Evolutionary conservation across 2,888 invertebrate genomes (phyloP).

Genomic region (Eumacrocentrus americanus): DNA sequence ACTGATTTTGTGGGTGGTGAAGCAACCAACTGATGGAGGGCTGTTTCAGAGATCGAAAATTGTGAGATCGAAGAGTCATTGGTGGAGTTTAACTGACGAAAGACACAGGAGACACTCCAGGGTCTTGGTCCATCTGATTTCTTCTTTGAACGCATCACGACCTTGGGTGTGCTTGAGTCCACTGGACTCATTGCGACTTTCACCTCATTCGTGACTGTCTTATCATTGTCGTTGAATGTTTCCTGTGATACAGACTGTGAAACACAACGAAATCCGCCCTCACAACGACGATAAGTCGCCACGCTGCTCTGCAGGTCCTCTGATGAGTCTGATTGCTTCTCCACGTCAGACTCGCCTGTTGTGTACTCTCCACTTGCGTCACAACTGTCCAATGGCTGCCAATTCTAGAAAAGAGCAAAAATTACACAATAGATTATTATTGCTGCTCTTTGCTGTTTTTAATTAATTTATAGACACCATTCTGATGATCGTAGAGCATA

Average conservation of each 20-base stretch:
- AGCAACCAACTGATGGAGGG: slow-evolving; percentile 73
- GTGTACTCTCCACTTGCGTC: slow-evolving; percentile 92
- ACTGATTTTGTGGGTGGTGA: slow-evolving; percentile 58
- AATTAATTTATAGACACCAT: no score
- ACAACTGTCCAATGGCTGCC: slow-evolving; percentile 75
- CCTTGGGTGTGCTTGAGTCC: slow-evolving; percentile 61
- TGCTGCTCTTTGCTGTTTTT: no score
- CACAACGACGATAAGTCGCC: slow-evolving; percentile 66
- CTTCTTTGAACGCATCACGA: slow-evolving; percentile 71
- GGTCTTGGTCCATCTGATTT: slow-evolving; percentile 69
- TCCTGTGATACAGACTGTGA: slow-evolving; percentile 58
- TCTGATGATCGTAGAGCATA: no score
- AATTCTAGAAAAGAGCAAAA: slow-evolving; percentile 38
- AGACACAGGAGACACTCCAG: slow-evolving; percentile 88
- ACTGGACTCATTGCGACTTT: slow-evolving; percentile 35
- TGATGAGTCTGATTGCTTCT: slow-evolving; percentile 74
- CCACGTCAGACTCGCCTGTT: slow-evolving; percentile 73
- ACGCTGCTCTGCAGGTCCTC: slow-evolving; percentile 81
- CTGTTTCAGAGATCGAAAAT: slow-evolving; percentile 89
- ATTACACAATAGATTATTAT: no score
- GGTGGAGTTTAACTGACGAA: slow-evolving; percentile 63
- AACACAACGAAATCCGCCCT: slow-evolving; percentile 41
- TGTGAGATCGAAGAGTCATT: slow-evolving; percentile 58
- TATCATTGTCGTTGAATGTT: slow-evolving; percentile 55
- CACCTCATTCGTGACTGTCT: slow-evolving; percentile 48